Percentiles rank a stretch among this genome's conserved stretches.
Evolutionary conservation across 1,140 invertebrate species (phyloP).

Genomic region (Drosophila tristis): DNA sequence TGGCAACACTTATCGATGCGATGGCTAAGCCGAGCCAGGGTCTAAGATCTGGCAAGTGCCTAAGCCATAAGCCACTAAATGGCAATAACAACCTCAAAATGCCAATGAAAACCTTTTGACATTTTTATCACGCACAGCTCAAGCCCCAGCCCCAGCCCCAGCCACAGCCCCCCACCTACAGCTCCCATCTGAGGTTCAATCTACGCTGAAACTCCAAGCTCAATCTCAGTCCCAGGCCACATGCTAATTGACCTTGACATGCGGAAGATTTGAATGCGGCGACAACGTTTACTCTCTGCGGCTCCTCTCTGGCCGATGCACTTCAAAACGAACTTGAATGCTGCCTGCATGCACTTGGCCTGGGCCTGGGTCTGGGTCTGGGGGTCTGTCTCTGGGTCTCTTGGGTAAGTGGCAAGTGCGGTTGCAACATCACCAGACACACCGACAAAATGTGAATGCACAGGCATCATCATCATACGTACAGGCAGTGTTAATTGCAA

Average conservation of each 20-base stretch:
- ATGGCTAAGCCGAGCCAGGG: constrained; percentile 38
- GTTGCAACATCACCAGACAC: constrained; percentile 61
- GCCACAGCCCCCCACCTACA: not conserved
- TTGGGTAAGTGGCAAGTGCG: constrained; percentile 48
- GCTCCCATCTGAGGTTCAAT: constrained; percentile 5
- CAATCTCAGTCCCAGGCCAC: constrained; percentile 23
- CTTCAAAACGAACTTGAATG: constrained; percentile 60
- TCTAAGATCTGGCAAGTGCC: constrained; percentile 3
- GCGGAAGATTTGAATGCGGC: constrained; percentile 75
- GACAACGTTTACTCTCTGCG: constrained; percentile 12
- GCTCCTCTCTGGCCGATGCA: constrained; percentile 35
- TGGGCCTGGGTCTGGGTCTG: constrained; percentile 4
- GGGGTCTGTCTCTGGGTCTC: constrained; percentile 29
- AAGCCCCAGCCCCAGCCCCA: constrained; percentile 4
- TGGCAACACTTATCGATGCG: constrained; percentile 69
- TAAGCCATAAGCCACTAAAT: constrained; percentile 56
- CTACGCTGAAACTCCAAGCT: constrained; percentile 5
- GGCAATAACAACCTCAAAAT: constrained; percentile 72
- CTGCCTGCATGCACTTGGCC: constrained; percentile 33
- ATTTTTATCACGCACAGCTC: constrained; percentile 79
- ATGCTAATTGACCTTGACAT: constrained; percentile 82
- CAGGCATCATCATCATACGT: constrained; percentile 3
- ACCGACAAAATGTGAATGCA: constrained; percentile 51
- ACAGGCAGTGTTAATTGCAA: constrained; percentile 49
- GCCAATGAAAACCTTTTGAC: constrained; percentile 80